Percentiles rank a stretch among this genome's conserved stretches.
Conservation (phyloP, 1,140 invertebrate genomes). For the Anastatus disparis region DNA sequence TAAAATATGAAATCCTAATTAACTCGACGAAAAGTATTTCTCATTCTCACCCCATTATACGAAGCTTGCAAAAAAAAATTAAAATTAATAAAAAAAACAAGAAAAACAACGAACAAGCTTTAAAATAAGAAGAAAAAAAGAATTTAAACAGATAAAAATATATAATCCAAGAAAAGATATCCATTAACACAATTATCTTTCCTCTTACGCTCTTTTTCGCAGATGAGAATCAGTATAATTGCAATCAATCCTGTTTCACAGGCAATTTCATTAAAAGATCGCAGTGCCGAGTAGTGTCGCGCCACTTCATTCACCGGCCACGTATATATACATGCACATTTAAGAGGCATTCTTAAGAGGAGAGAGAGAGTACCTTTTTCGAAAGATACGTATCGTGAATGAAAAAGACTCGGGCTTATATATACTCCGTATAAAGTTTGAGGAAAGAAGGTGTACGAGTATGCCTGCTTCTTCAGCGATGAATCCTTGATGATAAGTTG, state of each 20-base stretch:
- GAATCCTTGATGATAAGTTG: neutral
- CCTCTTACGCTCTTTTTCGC: no score
- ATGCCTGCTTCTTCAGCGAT: neutral
- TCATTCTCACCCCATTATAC: neutral
- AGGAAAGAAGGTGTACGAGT: no score
- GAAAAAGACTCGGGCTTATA: neutral
- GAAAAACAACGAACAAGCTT: no score
- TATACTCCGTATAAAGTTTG: no score
- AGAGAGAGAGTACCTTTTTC: no score
- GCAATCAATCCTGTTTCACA: conserved; percentile 5
- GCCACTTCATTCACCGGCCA: neutral
- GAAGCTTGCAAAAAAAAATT: neutral
- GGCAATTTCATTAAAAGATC: neutral
- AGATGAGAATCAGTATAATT: neutral
- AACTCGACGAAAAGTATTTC: neutral
- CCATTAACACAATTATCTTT: no score
- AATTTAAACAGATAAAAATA: no score
- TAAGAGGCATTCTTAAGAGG: neutral
- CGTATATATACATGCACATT: neutral
- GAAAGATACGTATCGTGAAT: conserved; percentile 3
- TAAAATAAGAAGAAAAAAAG: no score
- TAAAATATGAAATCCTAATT: neutral
- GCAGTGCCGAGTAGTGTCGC: conserved; percentile 1
- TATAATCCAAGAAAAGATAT: no score
- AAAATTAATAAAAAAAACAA: no score